These are phyloP conservation scores for Aviceda subcristata DNA, from an alignment of 2,113 vertebrate species.

Conservation along the genomic window DNA sequence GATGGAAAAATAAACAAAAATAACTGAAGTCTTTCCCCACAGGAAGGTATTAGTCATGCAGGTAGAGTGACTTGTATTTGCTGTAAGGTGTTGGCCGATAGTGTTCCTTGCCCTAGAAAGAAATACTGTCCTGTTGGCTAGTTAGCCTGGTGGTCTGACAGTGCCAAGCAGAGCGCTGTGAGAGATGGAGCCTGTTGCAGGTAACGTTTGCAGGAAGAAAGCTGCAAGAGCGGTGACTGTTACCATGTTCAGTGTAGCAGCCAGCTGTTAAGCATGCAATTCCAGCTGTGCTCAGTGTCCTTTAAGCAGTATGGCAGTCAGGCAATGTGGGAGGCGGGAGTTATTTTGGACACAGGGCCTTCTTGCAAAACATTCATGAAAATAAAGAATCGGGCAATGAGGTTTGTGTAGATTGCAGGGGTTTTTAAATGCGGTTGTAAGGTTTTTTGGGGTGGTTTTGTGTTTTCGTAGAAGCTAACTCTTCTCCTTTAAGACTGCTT, in stretches of 20 bases:
- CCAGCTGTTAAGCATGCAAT: neutral
- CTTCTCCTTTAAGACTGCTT: neutral
- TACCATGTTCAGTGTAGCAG: accelerated
- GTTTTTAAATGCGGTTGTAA: accelerated
- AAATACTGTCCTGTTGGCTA: neutral
- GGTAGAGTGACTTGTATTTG: neutral
- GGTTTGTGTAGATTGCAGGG: neutral
- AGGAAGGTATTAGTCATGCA: neutral
- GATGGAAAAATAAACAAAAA: neutral
- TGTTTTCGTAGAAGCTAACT: neutral
- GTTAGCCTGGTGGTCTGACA: neutral
- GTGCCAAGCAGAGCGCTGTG: accelerated
- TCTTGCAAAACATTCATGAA: neutral
- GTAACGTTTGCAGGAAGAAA: neutral
- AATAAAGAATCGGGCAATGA: neutral
- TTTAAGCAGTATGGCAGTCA: neutral
- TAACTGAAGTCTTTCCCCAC: neutral
- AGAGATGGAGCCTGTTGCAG: neutral
- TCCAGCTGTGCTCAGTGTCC: neutral
- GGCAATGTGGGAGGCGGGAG: neutral
- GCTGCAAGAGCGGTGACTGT: accelerated
- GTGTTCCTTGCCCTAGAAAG: neutral
- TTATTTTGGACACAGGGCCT: neutral
- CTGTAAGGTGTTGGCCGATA: neutral
- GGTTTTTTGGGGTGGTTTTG: neutral